Conservation (phyloP, 2,888 invertebrate species). For the Hydrotaea cyrtoneurina region DNA sequence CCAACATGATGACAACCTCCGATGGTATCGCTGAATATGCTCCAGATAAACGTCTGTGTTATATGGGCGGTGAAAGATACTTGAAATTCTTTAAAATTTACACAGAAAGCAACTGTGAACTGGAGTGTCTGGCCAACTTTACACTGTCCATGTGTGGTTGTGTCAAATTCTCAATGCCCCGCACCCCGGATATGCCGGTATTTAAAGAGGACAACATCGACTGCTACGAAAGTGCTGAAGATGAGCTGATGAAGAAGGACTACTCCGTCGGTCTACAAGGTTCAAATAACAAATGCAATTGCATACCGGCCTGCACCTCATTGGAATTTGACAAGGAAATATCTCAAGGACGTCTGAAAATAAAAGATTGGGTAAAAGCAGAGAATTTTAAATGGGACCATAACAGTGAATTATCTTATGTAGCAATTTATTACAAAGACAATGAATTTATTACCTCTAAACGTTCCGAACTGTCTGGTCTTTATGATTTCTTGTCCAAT, state of each 20-base stretch:
- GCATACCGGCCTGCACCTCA: conserved; percentile 78
- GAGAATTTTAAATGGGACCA: too few relatives aligned
- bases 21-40: conserved; percentile 83
- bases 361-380: too few relatives aligned
- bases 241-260: conserved; percentile 75
- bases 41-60: conserved; percentile 84
- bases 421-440: conserved; percentile 84
- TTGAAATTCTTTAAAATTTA: conserved; percentile 85
- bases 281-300: conserved; percentile 74
- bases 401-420: conserved; percentile 81
- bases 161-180: conserved; percentile 87
- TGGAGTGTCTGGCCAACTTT: conserved; percentile 87
- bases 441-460: conserved; percentile 86
- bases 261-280: conserved; percentile 73
- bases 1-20: conserved; percentile 88
- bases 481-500: conserved; percentile 86
- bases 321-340: conserved; percentile 77
- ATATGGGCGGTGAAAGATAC: conserved; percentile 84
- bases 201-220: conserved; percentile 79
- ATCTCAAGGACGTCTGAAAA: conserved; percentile 72
- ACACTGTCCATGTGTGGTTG: conserved; percentile 85
- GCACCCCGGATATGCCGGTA: conserved; percentile 77
- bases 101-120: conserved; percentile 87
- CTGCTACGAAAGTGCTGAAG: conserved; percentile 78
- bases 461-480: conserved; percentile 85